Conservation (phyloP, 2,797 vertebrate species). For the Tokudaia tokunoshimensis region DNA sequence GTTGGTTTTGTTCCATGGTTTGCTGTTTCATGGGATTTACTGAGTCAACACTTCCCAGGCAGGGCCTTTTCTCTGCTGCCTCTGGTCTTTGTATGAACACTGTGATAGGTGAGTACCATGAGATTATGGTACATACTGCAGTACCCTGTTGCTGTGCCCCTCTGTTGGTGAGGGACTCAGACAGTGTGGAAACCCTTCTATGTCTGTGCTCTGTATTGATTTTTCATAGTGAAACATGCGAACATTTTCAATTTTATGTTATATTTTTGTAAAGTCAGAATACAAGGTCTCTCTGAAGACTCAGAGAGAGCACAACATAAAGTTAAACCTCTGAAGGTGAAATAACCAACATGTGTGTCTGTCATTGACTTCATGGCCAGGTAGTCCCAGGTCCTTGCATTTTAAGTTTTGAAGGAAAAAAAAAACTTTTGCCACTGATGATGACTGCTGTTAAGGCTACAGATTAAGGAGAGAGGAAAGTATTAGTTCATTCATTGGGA, state of each 20-base stretch:
- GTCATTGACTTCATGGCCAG: conserved; percentile 21
- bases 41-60: not conserved
- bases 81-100: not conserved
- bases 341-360: not conserved
- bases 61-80: not conserved
- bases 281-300: not conserved
- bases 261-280: conserved; percentile 15
- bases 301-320: not conserved
- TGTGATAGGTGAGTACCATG: not conserved
- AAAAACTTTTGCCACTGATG: not conserved
- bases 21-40: not conserved
- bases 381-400: not conserved
- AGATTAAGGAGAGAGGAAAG: conserved; percentile 38
- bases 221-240: not conserved
- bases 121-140: not conserved
- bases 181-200: not conserved
- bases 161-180: not conserved
- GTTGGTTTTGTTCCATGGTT: not conserved
- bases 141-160: not conserved
- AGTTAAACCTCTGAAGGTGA: not conserved
- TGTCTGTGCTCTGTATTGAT: not conserved
- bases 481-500: not conserved
- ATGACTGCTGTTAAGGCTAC: not conserved
- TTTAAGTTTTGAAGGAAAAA: conserved; percentile 36
- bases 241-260: conserved; percentile 41